phyloP scores from a whole-genome alignment of 2,797 vertebrate genomes.

The Myiotriccus ornatus region DNA sequence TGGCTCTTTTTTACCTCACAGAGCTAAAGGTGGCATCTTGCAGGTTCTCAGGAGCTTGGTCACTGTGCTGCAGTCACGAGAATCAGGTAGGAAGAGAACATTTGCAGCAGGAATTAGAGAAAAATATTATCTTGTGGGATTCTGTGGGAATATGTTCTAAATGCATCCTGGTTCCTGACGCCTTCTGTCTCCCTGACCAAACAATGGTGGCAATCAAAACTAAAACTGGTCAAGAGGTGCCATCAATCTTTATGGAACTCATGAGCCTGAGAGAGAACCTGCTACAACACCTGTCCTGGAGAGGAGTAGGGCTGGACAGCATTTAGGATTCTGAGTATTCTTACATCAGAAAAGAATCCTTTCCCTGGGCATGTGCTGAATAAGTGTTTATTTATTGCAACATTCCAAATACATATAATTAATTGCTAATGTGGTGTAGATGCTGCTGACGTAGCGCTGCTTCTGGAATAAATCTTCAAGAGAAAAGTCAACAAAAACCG shows the following conservation, averaged over 20 bases:
- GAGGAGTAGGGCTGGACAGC: not conserved
- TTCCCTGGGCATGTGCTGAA: not conserved
- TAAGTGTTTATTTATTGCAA: not conserved
- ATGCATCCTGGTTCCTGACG: not conserved
- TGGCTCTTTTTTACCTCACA: not conserved
- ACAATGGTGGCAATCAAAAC: not conserved
- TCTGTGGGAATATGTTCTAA: not conserved
- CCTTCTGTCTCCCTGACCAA: not conserved
- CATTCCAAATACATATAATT: not conserved
- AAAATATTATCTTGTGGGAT: not conserved
- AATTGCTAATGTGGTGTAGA: not conserved
- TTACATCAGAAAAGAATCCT: not conserved
- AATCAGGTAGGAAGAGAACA: not conserved
- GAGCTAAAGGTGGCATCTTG: not conserved
- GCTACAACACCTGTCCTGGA: not conserved
- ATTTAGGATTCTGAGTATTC: not conserved
- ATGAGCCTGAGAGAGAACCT: not conserved
- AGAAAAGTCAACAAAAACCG: slow-evolving; percentile 1
- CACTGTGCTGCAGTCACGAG: not conserved
- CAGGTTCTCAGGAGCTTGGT: not conserved
- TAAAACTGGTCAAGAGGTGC: not conserved
- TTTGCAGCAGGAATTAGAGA: not conserved
- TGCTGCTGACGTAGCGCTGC: not conserved
- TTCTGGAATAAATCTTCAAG: slow-evolving; percentile 15
- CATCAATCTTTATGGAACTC: not conserved